Percentiles rank a stretch among this genome's conserved stretches.
Evolutionary conservation across 2,888 invertebrate genomes (phyloP).

Genomic region (Pristionchus japonicus): DNA sequence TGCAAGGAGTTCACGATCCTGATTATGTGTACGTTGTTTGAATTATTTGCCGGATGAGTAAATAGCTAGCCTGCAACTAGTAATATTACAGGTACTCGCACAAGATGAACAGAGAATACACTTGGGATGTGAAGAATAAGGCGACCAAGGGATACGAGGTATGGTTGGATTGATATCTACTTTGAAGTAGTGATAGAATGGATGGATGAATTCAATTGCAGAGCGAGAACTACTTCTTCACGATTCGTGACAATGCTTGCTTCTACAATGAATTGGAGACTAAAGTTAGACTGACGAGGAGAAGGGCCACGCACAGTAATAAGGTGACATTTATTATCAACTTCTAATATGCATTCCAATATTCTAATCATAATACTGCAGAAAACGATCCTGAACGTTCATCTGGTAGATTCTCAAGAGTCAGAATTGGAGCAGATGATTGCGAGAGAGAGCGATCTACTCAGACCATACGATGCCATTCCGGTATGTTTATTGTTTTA

Average conservation of each 20-base stretch:
- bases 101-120: slow-evolving; percentile 96
- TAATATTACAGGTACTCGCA: slow-evolving; percentile 85
- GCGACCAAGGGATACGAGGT: slow-evolving; percentile 76
- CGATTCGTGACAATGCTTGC: slow-evolving; percentile 73
- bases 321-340: neutral
- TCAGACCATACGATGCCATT: slow-evolving; percentile 21
- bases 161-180: neutral
- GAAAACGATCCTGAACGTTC: neutral
- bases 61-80: neutral
- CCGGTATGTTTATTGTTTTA: neutral
- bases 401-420: neutral
- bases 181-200: neutral
- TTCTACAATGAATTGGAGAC: slow-evolving; percentile 79
- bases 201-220: neutral
- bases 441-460: neutral
- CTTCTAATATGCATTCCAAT: neutral
- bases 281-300: slow-evolving; percentile 75
- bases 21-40: slow-evolving; percentile 51
- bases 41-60: neutral
- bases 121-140: slow-evolving; percentile 96
- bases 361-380: neutral
- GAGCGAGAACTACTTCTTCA: slow-evolving; percentile 77
- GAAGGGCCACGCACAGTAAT: slow-evolving; percentile 55
- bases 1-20: slow-evolving; percentile 82
- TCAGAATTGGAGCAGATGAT: neutral